Base-by-base conservation (phyloP, 2,888 invertebrate genomes). In the Schizaphis graminum region DNA sequence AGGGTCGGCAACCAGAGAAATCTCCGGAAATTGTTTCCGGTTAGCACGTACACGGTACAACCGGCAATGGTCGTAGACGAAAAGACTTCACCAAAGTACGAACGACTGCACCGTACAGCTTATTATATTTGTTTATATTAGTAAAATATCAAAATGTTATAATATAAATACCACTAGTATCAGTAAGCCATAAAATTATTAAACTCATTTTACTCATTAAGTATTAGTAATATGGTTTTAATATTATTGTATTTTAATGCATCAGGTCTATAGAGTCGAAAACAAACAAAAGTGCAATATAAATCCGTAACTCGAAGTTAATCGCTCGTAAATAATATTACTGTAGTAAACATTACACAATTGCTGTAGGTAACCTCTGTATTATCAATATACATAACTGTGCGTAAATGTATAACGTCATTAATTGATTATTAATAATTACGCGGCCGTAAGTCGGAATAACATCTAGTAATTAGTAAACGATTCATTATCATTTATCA, bases 11-110 rank as follows among this genome's bases (percentile, higher is more conserved):
- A 95, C 95, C 96, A 94, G 96, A 96, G 95, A 96, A 96, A 95
- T 96, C 96, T 97, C 95, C 95, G 97, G 56, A 97, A 97, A 95
- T 96, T 97, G 94, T 97, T 97, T 96, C 97, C 97, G 10, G 97
- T 97, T 90, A 97, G 97, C 95, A 97, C 97, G 26, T 97, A 97
- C 95, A 97, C 97, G 0, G 97, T 97, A 94, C 97, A 96, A 95
- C 96, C 96, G 13, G 95, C 95, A 91, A 94, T 95, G 95, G 94
- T 95, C 89, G 91, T 94, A 89, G 92, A 94, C 77, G 92, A 92
- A 35, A 94, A 93, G 86, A 93, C 91, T 26, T 94, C 94, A 24
- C 94, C 94, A 61, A 94, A 92, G 94, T 94, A 94, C 56, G 94
- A 28, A 94, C 35, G 26, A 56, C 26, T 16, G 16, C n/a, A 10